Evolutionary conservation across 2,113 vertebrate genomes (phyloP), one percentile per base, ranked within the genome.

Genomic region (Guaruba guarouba): DNA sequence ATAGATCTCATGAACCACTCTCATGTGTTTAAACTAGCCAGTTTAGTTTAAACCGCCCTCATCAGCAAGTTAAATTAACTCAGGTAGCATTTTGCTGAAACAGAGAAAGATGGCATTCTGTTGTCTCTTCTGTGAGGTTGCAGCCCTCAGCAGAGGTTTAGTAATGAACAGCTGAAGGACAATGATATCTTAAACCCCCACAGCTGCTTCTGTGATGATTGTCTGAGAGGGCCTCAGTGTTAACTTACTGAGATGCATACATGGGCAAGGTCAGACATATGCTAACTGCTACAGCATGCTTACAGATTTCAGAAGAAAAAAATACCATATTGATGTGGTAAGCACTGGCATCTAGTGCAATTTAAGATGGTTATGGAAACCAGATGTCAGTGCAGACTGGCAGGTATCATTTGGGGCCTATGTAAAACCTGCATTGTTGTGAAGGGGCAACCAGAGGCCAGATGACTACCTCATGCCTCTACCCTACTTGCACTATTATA

Each of bases 161-260:
- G 69, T 44, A 78, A 67, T 48, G 52, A 94, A 95, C 96, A 97
- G 96, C 95, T 97, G 96, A 95, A 87, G 91, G 62, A 86, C 89
- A 91, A 31, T 73, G 90, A 89, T 95, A 95, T 48, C 61, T 75
- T 82, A 88, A 86, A 86, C 66, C 81, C 55, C 11, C 69, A 86
- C 95, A 95, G 95, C 92, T 96, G 95, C 77, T 83, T 82, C 86
- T 84, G 64, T 46, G 51, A 68, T 19, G 51, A 71, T 31, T 83
- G 79, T 43, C 71, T 83, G 37, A 55, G 49, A 92, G 59, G 28
- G 43, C 31, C 55, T 74, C 57, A 43, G 68, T 37, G 48, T 94
- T 86, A 81, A 78, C 37, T 92, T 69, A 64, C 57, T 39, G 76
- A 92, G 52, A 79, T n/a, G 71, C 39, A 84, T 17, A n/a, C 12